Percentiles rank a stretch among this genome's conserved stretches.
Evolutionary conservation across 2,113 vertebrate genomes (phyloP).

Genomic region (Jaculus jaculus): DNA sequence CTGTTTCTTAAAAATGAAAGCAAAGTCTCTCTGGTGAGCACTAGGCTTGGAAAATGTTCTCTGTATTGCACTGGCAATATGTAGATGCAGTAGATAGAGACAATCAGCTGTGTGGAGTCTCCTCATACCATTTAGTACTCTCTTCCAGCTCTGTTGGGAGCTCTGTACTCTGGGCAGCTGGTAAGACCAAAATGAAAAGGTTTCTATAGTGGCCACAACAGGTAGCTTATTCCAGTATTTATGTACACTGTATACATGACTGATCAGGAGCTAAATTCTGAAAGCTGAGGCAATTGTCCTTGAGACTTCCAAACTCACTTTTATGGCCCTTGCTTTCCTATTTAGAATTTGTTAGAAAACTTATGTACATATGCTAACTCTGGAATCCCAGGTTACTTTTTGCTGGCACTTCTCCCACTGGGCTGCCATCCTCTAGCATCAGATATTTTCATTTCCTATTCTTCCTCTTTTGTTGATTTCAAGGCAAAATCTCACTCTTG

Average conservation of each 20-base stretch:
- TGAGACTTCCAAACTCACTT: neutral
- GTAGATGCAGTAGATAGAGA: neutral
- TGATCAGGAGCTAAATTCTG: neutral
- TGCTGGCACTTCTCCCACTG: neutral
- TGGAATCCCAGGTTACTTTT: neutral
- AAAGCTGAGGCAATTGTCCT: neutral
- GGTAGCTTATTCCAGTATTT: neutral
- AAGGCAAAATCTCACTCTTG: too few relatives aligned
- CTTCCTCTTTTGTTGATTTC: neutral
- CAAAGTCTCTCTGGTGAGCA: neutral
- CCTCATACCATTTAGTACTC: neutral
- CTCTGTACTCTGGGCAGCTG: neutral
- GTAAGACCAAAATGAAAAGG: neutral
- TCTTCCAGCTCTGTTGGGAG: neutral
- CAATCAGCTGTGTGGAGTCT: neutral
- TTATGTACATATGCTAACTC: neutral
- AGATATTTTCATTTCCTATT: neutral
- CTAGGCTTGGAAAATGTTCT: neutral
- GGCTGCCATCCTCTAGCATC: neutral
- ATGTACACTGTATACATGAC: neutral
- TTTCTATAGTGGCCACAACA: neutral
- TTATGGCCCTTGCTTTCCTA: neutral
- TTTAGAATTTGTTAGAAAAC: slow-evolving; percentile 2
- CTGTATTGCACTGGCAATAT: neutral
- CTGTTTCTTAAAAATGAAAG: neutral